Evolutionary conservation across 2,797 vertebrate species (phyloP).

Genomic region (Halcyon badia): DNA sequence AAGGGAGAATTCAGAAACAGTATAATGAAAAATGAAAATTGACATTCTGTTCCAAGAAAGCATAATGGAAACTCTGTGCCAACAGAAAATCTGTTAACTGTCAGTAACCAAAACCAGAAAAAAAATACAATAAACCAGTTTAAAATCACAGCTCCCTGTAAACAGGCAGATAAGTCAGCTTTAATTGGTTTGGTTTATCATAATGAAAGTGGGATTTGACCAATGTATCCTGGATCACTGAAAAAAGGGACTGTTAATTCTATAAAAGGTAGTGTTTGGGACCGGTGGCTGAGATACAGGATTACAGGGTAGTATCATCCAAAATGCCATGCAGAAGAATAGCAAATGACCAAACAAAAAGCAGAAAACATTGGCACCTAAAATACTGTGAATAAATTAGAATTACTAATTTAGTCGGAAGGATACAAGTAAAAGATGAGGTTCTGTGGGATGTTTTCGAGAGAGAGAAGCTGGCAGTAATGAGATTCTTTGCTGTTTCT

Average conservation of each 20-base stretch:
- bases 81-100: not conserved
- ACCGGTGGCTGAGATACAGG: not conserved
- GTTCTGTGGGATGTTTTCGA: not conserved
- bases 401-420: not conserved
- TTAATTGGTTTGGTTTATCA: not conserved
- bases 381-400: not conserved
- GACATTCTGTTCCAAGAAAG: not conserved
- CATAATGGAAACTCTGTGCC: not conserved
- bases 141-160: not conserved
- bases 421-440: not conserved
- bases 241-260: not conserved
- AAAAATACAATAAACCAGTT: not conserved
- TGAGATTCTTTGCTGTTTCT: not conserved
- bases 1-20: not conserved
- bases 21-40: not conserved
- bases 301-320: not conserved
- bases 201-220: not conserved
- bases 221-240: not conserved
- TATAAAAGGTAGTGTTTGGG: not conserved
- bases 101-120: not conserved
- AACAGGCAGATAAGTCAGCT: not conserved
- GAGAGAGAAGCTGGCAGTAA: not conserved
- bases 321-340: not conserved
- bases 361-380: not conserved
- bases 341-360: not conserved